Percentiles rank a stretch among this genome's conserved stretches.
Conservation (phyloP, 1,140 invertebrate genomes). For the Calliphora vicina region DNA sequence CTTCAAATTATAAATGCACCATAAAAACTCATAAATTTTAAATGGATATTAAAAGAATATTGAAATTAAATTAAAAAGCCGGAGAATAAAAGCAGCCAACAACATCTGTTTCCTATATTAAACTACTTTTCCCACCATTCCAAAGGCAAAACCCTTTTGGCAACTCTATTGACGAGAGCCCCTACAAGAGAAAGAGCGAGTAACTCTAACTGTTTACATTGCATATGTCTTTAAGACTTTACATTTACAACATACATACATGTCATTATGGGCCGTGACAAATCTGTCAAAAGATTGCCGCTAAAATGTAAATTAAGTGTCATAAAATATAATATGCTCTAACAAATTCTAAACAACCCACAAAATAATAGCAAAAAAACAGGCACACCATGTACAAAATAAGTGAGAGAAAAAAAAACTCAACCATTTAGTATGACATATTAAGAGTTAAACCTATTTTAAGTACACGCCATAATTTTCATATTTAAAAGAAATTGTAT, state of each 20-base stretch:
- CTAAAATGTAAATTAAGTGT: conserved; percentile 36
- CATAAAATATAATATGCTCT: conserved; percentile 2
- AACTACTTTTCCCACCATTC: background rate
- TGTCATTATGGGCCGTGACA: conserved; percentile 44
- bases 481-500: background rate
- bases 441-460: background rate
- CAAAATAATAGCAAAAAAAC: background rate
- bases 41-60: background rate
- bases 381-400: background rate
- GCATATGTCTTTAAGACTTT: background rate
- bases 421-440: background rate
- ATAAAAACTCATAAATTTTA: conserved; percentile 11
- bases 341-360: conserved; percentile 15
- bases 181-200: background rate
- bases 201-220: background rate
- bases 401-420: too few species aligned
- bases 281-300: conserved; percentile 60
- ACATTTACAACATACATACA: too few species aligned
- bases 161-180: background rate
- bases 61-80: background rate
- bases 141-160: background rate
- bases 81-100: background rate
- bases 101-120: background rate
- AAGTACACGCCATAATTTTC: background rate
- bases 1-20: background rate